Percentiles rank a stretch among this genome's conserved stretches.
phyloP scores from a whole-genome alignment of 2,113 vertebrate genomes.

The Indicator maculatus region DNA sequence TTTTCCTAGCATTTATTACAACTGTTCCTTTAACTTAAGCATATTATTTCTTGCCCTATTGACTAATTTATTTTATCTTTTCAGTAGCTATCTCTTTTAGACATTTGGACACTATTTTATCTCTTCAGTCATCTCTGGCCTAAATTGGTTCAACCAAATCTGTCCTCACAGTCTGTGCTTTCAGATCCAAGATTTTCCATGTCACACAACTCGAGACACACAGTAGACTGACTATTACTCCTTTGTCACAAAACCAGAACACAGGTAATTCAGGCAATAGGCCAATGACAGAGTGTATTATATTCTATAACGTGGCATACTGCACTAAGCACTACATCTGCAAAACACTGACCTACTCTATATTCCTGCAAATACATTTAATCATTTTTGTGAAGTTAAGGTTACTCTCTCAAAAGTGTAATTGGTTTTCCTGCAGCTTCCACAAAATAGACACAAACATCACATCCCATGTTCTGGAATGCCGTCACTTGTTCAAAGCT shows the following conservation, averaged over 20 bases:
- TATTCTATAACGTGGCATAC: fast-evolving
- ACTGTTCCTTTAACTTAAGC: neutral
- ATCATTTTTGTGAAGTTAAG: neutral
- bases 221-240: neutral
- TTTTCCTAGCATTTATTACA: neutral
- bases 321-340: neutral
- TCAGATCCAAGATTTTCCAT: neutral
- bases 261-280: neutral
- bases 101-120: neutral
- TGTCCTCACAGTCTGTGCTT: neutral
- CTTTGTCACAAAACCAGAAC: neutral
- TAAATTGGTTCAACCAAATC: neutral
- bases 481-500: neutral
- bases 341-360: neutral
- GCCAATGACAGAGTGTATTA: neutral
- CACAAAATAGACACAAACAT: neutral
- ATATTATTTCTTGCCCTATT: neutral
- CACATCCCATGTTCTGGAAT: neutral
- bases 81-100: neutral
- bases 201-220: neutral
- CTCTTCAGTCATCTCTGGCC: neutral
- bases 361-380: slow-evolving; percentile 5
- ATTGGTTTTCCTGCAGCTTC: neutral
- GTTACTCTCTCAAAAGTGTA: neutral
- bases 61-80: neutral